These are phyloP conservation scores for Grus americana DNA, from an alignment of 2,113 vertebrate species.

Conservation along the genomic window DNA sequence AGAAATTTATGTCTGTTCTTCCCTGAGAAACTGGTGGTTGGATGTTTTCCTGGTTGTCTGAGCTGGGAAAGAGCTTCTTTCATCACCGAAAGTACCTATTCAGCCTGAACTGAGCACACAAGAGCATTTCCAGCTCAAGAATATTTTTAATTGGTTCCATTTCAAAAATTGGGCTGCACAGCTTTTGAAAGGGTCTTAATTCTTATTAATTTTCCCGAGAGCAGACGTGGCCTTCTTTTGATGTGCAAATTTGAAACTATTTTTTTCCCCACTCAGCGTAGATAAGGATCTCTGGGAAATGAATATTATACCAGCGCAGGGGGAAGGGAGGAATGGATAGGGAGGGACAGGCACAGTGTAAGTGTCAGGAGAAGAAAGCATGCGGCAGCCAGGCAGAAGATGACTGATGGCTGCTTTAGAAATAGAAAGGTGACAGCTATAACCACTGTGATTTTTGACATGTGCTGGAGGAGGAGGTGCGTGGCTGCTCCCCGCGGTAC, in stretches of 20 bases:
- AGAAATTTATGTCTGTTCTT: not conserved
- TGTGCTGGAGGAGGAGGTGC: not conserved
- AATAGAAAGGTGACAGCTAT: not conserved
- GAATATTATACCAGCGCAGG: not conserved
- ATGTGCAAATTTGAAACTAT: slow-evolving; percentile 54
- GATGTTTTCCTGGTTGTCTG: not conserved
- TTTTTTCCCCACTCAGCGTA: not conserved
- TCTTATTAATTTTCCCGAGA: slow-evolving; percentile 49
- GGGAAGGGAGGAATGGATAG: not conserved
- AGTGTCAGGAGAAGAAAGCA: not conserved
- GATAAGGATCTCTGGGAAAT: slow-evolving; percentile 40
- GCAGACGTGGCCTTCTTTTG: slow-evolving; percentile 38
- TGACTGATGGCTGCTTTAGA: not conserved
- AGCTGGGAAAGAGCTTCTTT: not conserved
- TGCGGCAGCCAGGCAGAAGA: not conserved
- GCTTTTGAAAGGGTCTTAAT: slow-evolving; percentile 39
- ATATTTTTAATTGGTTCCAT: slow-evolving; percentile 56
- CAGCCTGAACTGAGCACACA: not conserved
- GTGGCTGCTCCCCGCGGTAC: rapidly evolving
- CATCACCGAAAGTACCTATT: not conserved
- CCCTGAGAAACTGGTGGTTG: not conserved
- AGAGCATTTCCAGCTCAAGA: not conserved
- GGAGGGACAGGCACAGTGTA: not conserved
- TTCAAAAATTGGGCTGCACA: not conserved
- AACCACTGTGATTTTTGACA: not conserved